Conservation (phyloP, 2,888 invertebrate species). For the Ethmia dodecea region DNA sequence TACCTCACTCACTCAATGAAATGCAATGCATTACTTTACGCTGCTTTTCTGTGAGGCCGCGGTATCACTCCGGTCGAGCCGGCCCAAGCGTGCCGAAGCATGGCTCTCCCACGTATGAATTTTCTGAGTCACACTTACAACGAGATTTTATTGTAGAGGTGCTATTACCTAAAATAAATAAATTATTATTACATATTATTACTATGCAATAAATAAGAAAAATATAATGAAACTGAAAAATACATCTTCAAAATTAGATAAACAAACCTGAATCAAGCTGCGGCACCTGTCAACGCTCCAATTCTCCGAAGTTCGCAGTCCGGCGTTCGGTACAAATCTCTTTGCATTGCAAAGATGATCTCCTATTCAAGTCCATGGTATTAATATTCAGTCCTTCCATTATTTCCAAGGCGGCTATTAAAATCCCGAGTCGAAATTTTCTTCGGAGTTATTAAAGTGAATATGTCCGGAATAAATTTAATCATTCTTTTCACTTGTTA, state of each 20-base stretch:
- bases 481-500: conserved; percentile 28
- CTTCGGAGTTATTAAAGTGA: conserved; percentile 36
- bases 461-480: conserved; percentile 45
- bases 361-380: conserved; percentile 50
- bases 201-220: too few species aligned
- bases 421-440: conserved; percentile 46
- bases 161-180: too few species aligned
- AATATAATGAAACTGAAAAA: too few species aligned
- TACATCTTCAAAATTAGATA: not conserved
- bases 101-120: too few species aligned
- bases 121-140: too few species aligned
- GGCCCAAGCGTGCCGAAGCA: too few species aligned
- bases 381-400: conserved; percentile 62
- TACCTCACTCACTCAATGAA: too few species aligned
- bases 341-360: conserved; percentile 56
- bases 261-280: not conserved
- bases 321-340: conserved; percentile 37
- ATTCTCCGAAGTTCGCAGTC: conserved; percentile 1
- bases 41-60: too few species aligned
- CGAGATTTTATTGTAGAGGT: too few species aligned
- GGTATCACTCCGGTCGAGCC: too few species aligned
- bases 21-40: too few species aligned
- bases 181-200: too few species aligned
- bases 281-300: conserved; percentile 1
- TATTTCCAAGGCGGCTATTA: conserved; percentile 56